Evolutionary conservation across 2,113 vertebrate genomes (phyloP).

Genomic region (Osmerus eperlanus): DNA sequence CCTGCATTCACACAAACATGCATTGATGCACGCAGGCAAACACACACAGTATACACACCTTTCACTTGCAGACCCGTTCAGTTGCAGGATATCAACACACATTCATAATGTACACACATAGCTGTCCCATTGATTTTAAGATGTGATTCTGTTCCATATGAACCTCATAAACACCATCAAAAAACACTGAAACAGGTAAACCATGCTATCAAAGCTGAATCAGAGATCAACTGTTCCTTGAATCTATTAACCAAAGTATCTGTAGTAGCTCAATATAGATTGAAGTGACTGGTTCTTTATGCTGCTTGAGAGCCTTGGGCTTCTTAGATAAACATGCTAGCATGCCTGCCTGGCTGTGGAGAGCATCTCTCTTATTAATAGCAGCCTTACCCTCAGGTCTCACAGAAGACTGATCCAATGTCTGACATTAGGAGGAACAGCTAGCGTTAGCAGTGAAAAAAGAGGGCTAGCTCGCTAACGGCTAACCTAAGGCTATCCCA

Average conservation of each 20-base stretch:
- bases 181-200: no score
- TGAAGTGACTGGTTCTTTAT: slow-evolving; percentile 50
- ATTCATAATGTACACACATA: background rate
- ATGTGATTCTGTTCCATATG: no score
- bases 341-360: slow-evolving; percentile 32
- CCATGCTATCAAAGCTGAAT: no score
- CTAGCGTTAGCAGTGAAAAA: slow-evolving; percentile 5
- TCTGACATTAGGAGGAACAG: slow-evolving; percentile 15
- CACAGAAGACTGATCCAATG: slow-evolving; percentile 49
- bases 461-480: slow-evolving; percentile 43
- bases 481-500: slow-evolving; percentile 37
- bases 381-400: slow-evolving; percentile 54
- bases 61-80: no score
- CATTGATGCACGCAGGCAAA: background rate
- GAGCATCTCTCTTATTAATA: slow-evolving; percentile 59
- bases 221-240: no score
- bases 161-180: no score
- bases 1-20: background rate
- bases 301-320: slow-evolving; percentile 55
- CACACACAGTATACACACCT: slow-evolving; percentile 4
- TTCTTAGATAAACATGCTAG: slow-evolving; percentile 40
- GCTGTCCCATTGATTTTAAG: no score
- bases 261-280: background rate
- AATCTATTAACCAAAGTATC: no score
- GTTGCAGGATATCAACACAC: background rate